Conservation (phyloP, 2,888 invertebrate genomes). For the Drosophila demipolita region DNA sequence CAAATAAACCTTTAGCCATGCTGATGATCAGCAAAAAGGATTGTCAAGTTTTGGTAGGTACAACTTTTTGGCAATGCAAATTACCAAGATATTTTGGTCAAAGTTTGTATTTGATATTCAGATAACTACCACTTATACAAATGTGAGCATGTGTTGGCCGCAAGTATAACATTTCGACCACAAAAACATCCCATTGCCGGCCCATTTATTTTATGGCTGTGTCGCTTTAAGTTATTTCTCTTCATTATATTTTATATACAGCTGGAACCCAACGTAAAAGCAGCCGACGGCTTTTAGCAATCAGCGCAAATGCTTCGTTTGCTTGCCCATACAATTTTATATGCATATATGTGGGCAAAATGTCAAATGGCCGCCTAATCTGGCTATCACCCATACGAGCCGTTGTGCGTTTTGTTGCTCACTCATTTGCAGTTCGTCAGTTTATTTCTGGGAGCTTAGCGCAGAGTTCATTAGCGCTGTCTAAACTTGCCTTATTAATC, state of each 20-base stretch:
- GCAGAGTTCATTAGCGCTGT: slow-evolving; percentile 70
- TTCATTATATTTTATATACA: slow-evolving; percentile 76
- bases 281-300: slow-evolving; percentile 67
- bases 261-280: slow-evolving; percentile 25
- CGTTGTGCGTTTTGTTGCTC: slow-evolving; percentile 36
- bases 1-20: slow-evolving; percentile 48
- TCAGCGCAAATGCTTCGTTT: slow-evolving; percentile 73
- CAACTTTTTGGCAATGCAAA: slow-evolving; percentile 67
- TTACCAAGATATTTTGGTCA: slow-evolving; percentile 64
- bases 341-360: slow-evolving; percentile 26
- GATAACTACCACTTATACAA: slow-evolving; percentile 27
- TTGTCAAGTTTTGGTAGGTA: slow-evolving; percentile 41
- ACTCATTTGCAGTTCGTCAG: slow-evolving; percentile 64
- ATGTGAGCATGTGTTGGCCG: slow-evolving; percentile 51
- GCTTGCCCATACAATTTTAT: slow-evolving; percentile 64
- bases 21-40: slow-evolving; percentile 49
- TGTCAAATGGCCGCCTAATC: slow-evolving; percentile 61
- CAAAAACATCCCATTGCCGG: slow-evolving; percentile 71
- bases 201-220: slow-evolving; percentile 76
- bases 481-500: slow-evolving; percentile 75
- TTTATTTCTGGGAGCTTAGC: slow-evolving; percentile 68
- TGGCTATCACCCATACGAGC: slow-evolving; percentile 68
- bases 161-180: slow-evolving; percentile 58
- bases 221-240: slow-evolving; percentile 78
- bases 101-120: slow-evolving; percentile 4